Conservation (phyloP, 2,888 invertebrate genomes). For the Vannuccia rotundouncinata region DNA sequence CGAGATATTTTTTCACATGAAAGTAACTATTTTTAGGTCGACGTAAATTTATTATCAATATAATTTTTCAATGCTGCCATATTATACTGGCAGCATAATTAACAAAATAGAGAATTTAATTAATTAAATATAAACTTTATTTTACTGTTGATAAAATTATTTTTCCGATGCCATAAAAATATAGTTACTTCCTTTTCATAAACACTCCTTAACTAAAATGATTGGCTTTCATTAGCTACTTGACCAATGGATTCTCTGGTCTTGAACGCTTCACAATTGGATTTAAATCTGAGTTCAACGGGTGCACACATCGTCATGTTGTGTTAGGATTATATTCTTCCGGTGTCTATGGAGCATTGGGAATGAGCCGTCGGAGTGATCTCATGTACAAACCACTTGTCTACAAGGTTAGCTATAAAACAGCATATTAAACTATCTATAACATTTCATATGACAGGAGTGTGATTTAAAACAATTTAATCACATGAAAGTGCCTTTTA, state of each 20-base stretch:
- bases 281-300: constrained; percentile 54
- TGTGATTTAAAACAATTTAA: no score
- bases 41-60: no score
- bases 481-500: no score
- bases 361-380: constrained; percentile 55
- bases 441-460: neutral
- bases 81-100: no score
- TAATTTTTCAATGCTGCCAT: no score
- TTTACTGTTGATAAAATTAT: no score
- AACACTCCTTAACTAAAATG: neutral
- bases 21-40: no score
- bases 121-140: no score
- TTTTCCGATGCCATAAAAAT: no score
- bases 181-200: no score
- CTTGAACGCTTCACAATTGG: constrained; percentile 56
- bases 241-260: constrained; percentile 53
- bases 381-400: constrained; percentile 56
- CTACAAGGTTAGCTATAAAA: constrained; percentile 47
- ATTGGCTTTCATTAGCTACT: constrained; percentile 45
- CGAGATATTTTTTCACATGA: no score
- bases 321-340: constrained; percentile 54
- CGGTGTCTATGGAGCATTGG: constrained; percentile 55
- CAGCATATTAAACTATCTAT: neutral
- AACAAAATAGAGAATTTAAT: no score
- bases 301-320: constrained; percentile 53